phyloP scores from a whole-genome alignment of 2,888 invertebrate genomes.

The Malthinus flaveolus region DNA sequence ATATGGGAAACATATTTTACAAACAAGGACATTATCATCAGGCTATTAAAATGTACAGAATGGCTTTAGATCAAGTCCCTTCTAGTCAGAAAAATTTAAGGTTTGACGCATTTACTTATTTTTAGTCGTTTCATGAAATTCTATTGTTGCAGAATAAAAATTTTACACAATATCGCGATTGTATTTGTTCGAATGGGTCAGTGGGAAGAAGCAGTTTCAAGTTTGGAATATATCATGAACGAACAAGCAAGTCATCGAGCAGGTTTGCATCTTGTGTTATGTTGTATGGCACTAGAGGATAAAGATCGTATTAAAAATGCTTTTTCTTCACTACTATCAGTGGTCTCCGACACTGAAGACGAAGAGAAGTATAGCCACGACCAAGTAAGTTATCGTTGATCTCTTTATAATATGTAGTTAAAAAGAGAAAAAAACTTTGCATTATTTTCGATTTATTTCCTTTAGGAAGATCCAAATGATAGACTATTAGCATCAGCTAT shows the following conservation, averaged over 20 bases:
- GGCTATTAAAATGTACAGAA: conserved; percentile 96
- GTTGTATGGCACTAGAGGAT: conserved; percentile 88
- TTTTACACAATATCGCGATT: conserved; percentile 97
- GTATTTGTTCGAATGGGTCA: conserved; percentile 95
- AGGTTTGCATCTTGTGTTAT: conserved; percentile 87
- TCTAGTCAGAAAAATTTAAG: conserved; percentile 91
- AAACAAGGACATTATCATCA: conserved; percentile 91
- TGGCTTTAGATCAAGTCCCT: conserved; percentile 97
- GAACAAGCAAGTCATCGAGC: conserved; percentile 78
- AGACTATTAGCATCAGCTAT: conserved; percentile 63
- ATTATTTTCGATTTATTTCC: conserved; percentile 1
- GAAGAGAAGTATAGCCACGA: conserved; percentile 69
- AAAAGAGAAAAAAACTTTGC: background rate
- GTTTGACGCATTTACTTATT: conserved; percentile 50
- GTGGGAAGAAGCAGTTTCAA: conserved; percentile 93
- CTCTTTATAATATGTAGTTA: background rate
- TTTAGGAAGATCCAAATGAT: conserved; percentile 53
- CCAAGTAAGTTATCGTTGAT: conserved; percentile 40
- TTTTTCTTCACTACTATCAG: conserved; percentile 86
- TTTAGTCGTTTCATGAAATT: background rate
- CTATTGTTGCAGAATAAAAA: conserved; percentile 75
- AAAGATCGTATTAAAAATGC: conserved; percentile 91
- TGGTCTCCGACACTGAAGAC: conserved; percentile 81
- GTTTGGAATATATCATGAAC: conserved; percentile 97
- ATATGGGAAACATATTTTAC: conserved; percentile 98